Base-by-base conservation (phyloP, 2,797 vertebrate species). In the Chelon labrosus region DNA sequence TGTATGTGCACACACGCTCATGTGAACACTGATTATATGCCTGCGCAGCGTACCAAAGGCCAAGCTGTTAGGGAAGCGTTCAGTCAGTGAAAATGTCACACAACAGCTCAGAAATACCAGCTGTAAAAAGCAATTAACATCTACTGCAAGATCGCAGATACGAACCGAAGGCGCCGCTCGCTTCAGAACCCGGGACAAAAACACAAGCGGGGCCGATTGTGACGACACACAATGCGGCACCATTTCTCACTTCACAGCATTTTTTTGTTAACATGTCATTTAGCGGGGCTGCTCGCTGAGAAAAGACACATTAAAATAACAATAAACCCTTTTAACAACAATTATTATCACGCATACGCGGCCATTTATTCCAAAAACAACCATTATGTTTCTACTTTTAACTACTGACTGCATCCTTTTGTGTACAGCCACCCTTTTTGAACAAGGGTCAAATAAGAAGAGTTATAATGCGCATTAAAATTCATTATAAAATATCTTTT, bases 21-120 rank as follows among this genome's bases (percentile, higher is more conserved):
- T 39, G 41, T 44, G 5, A 75, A 47, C n/a, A 12, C 17, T 63
- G 65, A 83, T 67, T 79, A 42, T 35, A 11, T 66, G 0, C 2
- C 0, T 63, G 44, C 60, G 72, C 67, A 78, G 83, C 19, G 27
- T 39, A 74, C 61, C 64, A 85, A 88, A 89, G 79, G 77, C 71
- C 72, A 51, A 46, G 47, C 49, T 55, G 7, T 64, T 37, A 54
- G 41, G 53, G 63, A 86, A 83, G 51, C 68, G 4, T 62, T 83
- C 62, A 73, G 71, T 58, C 64, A 37, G 67, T 1, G 47, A 75
- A 85, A 89, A 86, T 81, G 77, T 67, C 72, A 77, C 56, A 69
- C 17, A 27, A 10, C 38, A 5, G 31, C 47, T 65, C 9, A 60
- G 41, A 86, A 69, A 80, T 51, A 55, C 35, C 52, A 57, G 20